Percentiles rank a stretch among this genome's conserved stretches.
These are phyloP conservation scores for Sebastes oblongus DNA, from an alignment of 2,797 vertebrate species.

Conservation along the genomic window DNA sequence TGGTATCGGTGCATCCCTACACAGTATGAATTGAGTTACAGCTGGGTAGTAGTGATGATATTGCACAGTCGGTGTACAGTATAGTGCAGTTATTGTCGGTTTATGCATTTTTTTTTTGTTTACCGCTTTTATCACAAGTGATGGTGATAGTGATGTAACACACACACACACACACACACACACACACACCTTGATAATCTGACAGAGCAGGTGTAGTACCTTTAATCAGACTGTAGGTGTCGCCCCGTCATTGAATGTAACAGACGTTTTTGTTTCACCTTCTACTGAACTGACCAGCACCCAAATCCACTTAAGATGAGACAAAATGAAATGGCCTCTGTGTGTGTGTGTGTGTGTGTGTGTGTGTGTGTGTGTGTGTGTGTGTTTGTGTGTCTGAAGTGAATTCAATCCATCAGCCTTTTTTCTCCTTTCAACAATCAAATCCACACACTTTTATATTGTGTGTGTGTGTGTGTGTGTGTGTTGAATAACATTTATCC, in stretches of 20 bases:
- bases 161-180: too few species aligned
- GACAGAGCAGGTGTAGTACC: conserved; percentile 10
- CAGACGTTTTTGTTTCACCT: conserved; percentile 7
- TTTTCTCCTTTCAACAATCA: conserved; percentile 14
- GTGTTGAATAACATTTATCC: conserved; percentile 7
- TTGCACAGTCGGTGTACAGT: too few species aligned
- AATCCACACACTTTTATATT: background rate
- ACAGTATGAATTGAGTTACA: too few species aligned
- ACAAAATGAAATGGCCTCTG: conserved; percentile 39
- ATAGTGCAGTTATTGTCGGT: too few species aligned
- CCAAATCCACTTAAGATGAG: conserved; percentile 41
- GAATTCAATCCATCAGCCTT: conserved; percentile 29
- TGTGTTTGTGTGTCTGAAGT: background rate
- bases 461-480: background rate
- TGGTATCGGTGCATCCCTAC: too few species aligned
- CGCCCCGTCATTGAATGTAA: background rate
- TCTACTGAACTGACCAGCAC: conserved; percentile 40
- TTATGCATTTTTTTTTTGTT: too few species aligned
- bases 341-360: background rate
- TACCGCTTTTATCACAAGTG: too few species aligned
- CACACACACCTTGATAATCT: too few species aligned
- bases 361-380: conserved; percentile 1
- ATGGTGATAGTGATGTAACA: too few species aligned
- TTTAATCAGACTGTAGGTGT: conserved; percentile 9
- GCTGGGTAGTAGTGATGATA: too few species aligned